Conservation (phyloP, 2,888 invertebrate species). For the Acronicta leporina region DNA sequence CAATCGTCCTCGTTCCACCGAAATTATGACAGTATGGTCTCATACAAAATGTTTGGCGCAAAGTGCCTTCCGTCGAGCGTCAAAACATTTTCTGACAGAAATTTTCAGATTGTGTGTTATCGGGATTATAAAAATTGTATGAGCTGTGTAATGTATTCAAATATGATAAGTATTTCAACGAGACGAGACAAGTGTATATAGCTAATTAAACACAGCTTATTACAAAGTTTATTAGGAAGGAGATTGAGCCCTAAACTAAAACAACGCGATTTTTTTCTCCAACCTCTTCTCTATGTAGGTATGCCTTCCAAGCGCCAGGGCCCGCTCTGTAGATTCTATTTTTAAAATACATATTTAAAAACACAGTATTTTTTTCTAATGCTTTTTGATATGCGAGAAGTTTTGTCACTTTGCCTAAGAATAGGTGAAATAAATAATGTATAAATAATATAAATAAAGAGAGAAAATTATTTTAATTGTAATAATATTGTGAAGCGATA, state of each 20-base stretch:
- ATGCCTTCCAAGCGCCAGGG: conserved; percentile 53
- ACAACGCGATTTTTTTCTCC: conserved; percentile 31
- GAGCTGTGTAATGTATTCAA: no score
- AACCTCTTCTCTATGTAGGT: conserved; percentile 26
- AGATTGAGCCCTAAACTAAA: no score
- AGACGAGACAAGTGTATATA: no score
- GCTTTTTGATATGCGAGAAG: conserved; percentile 63
- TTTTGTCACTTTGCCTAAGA: conserved; percentile 85
- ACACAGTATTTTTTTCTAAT: conserved; percentile 65
- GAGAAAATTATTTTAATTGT: conserved; percentile 87
- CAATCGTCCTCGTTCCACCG: no score
- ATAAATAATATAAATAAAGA: conserved; percentile 85
- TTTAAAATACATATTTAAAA: conserved; percentile 47
- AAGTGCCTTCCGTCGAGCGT: no score
- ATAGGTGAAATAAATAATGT: conserved; percentile 79
- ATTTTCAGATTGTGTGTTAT: no score
- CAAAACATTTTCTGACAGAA: no score
- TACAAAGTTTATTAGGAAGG: no score
- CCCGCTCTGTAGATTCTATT: conserved; percentile 63
- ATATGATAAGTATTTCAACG: no score
- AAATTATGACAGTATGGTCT: no score
- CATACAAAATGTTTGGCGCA: conserved; percentile 4
- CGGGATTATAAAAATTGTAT: no score
- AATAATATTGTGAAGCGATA: conserved; percentile 86
- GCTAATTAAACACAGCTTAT: no score